Conservation (phyloP, 2,797 vertebrate species). For the Platalea minor region DNA sequence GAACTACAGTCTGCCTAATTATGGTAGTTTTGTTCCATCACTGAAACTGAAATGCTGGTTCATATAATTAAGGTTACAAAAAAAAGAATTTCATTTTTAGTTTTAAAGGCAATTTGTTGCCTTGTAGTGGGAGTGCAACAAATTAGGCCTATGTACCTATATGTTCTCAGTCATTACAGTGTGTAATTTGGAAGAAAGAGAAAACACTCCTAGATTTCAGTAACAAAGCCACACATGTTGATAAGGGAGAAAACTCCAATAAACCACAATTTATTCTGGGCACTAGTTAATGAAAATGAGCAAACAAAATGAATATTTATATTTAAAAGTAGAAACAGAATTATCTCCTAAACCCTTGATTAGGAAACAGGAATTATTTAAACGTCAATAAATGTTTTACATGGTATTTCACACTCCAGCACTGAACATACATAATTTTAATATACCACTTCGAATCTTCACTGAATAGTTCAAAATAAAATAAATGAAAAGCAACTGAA, state of each 20-base stretch:
- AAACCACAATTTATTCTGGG: background rate
- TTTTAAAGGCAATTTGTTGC: conserved; percentile 46
- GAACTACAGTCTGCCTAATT: conserved; percentile 56
- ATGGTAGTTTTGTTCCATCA: conserved; percentile 54
- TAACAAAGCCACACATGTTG: background rate
- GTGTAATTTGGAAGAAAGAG: background rate
- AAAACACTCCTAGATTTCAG: background rate
- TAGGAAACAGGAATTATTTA: background rate
- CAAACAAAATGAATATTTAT: background rate
- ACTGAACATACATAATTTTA: background rate
- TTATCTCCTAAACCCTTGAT: background rate
- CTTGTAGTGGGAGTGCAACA: background rate
- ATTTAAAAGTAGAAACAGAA: background rate
- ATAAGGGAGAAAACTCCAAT: background rate
- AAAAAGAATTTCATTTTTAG: conserved; percentile 27
- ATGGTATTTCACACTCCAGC: background rate
- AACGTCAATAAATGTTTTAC: background rate
- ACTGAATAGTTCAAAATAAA: background rate
- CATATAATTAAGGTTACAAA: conserved; percentile 19
- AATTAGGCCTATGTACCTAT: background rate
- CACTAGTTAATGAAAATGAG: background rate
- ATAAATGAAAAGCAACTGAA: background rate
- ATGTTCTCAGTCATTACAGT: background rate
- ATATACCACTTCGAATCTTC: background rate
- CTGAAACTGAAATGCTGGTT: conserved; percentile 36